These are phyloP conservation scores for Vollenhovia emeryi DNA, from an alignment of 1,140 invertebrate species.

Conservation along the genomic window DNA sequence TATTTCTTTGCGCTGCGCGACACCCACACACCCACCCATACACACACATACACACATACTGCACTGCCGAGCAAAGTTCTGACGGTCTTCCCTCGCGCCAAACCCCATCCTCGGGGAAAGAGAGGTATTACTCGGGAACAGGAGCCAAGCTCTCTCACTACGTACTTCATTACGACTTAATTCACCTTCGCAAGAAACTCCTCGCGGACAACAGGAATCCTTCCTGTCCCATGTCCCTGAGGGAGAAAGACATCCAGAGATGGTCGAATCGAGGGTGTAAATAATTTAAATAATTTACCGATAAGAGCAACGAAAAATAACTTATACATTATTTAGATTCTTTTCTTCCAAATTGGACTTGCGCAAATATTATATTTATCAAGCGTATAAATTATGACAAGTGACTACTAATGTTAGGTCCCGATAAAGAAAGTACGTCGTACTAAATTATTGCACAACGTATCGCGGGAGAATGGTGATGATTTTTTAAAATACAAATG, in stretches of 20 bases:
- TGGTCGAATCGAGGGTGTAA: background rate
- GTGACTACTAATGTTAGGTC: background rate
- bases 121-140: slow-evolving; percentile 17
- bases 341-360: background rate
- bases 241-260: slow-evolving; percentile 29
- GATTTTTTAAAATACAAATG: background rate
- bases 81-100: background rate
- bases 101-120: slow-evolving; percentile 47
- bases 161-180: slow-evolving; percentile 76
- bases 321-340: background rate
- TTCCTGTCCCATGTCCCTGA: background rate
- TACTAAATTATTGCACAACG: background rate
- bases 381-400: background rate
- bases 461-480: background rate
- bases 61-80: slow-evolving; percentile 8
- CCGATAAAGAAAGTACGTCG: background rate
- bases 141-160: slow-evolving; percentile 60
- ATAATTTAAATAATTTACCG: background rate
- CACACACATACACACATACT: background rate
- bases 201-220: slow-evolving; percentile 33
- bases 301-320: background rate
- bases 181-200: slow-evolving; percentile 71
- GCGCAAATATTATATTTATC: background rate
- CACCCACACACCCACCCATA: background rate
- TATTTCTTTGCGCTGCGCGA: slow-evolving; percentile 16